Conservation (phyloP, 2,888 invertebrate species). For the Gari tellinella region DNA sequence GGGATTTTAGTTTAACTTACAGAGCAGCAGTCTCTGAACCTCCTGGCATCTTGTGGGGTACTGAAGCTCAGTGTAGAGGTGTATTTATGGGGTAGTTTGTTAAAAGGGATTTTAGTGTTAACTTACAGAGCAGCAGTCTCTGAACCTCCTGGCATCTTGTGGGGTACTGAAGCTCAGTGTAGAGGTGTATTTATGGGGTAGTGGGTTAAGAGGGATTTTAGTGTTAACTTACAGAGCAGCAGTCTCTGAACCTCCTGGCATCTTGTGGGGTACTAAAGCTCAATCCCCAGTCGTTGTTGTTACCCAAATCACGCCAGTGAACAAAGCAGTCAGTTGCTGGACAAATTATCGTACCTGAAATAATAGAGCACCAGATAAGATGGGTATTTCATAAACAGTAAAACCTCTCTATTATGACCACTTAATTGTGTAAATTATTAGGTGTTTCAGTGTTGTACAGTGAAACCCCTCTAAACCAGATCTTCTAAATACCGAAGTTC, state of each 20-base stretch:
- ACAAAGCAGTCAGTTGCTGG: constrained; percentile 99
- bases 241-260: constrained; percentile 93
- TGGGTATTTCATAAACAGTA: too few relatives aligned
- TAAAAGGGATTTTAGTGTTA: too few relatives aligned
- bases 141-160: constrained; percentile 97
- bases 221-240: constrained; percentile 81
- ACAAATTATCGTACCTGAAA: constrained; percentile 96
- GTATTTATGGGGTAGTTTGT: too few relatives aligned
- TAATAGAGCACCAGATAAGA: too few relatives aligned
- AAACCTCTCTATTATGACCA: too few relatives aligned
- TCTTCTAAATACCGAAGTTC: too few relatives aligned
- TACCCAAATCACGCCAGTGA: constrained; percentile 96
- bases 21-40: constrained; percentile 88
- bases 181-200: too few relatives aligned
- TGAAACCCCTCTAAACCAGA: too few relatives aligned
- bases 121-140: constrained; percentile 83
- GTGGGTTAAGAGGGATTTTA: too few relatives aligned
- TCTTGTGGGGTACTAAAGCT: constrained; percentile 99
- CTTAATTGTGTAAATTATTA: too few relatives aligned
- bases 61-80: constrained; percentile 98
- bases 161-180: constrained; percentile 98
- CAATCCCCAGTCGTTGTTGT: constrained; percentile 96
- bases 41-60: constrained; percentile 98
- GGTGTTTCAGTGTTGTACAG: too few relatives aligned
- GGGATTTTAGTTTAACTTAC: too few relatives aligned